Conservation (phyloP, 1,140 invertebrate genomes). For the Drosophila truncata region DNA sequence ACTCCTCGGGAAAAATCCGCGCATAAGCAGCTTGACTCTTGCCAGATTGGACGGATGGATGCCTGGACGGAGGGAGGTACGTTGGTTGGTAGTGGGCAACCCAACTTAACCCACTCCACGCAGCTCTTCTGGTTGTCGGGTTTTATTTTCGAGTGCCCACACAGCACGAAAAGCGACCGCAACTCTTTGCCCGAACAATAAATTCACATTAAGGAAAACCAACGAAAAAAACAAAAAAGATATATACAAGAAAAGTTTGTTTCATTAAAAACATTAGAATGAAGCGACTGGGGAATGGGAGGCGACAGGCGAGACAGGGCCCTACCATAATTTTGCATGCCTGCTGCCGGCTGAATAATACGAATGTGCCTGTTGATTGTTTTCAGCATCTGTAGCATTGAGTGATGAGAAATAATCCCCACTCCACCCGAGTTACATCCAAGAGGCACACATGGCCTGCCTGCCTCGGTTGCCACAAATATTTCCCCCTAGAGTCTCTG, state of each 20-base stretch:
- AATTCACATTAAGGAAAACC: constrained; percentile 64
- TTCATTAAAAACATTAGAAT: constrained; percentile 83
- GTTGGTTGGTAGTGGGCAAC: constrained; percentile 17
- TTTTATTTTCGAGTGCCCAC: constrained; percentile 80
- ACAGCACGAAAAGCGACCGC: constrained; percentile 57
- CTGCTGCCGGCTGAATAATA: constrained; percentile 42
- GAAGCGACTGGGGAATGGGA: constrained; percentile 40
- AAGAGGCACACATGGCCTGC: constrained; percentile 64
- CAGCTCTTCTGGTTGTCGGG: constrained; percentile 32
- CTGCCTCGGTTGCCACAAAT: constrained; percentile 21
- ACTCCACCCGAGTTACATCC: constrained; percentile 9
- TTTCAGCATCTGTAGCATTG: constrained; percentile 75
- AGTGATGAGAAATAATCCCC: constrained; percentile 67
- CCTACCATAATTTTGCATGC: constrained; percentile 66
- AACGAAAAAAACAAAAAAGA: neutral
- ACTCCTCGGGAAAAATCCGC: constrained; percentile 31
- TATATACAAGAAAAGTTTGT: constrained; percentile 41
- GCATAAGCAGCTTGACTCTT: constrained; percentile 64
- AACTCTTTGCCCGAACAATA: constrained; percentile 67
- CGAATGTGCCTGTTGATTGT: constrained; percentile 73
- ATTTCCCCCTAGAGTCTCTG: constrained; percentile 24
- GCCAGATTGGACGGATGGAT: constrained; percentile 33
- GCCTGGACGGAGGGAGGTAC: constrained; percentile 6
- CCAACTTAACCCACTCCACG: constrained; percentile 49
- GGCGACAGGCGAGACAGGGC: constrained; percentile 54